Evolutionary conservation across 2,113 vertebrate species (phyloP).

Genomic region (Tyrannus savana): DNA sequence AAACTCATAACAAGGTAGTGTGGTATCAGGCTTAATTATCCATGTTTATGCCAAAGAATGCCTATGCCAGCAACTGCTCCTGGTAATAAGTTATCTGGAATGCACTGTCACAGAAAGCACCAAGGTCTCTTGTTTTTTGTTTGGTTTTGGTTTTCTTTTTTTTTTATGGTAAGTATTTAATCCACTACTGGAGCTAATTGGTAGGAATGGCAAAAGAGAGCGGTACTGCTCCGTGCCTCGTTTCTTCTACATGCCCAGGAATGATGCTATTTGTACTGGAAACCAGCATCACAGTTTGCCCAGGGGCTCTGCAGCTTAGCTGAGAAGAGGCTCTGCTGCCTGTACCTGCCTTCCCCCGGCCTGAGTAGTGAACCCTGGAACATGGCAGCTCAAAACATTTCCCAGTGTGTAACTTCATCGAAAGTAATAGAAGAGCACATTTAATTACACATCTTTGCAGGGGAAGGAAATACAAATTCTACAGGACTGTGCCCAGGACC

Average conservation of each 20-base stretch:
- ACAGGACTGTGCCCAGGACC: neutral
- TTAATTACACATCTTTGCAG: neutral
- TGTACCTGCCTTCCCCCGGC: fast-evolving
- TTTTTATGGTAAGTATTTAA: neutral
- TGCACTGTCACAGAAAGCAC: neutral
- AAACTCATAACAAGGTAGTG: neutral
- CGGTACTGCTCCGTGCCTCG: neutral
- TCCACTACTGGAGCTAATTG: conserved; percentile 4
- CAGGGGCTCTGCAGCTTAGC: neutral
- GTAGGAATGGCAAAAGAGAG: neutral
- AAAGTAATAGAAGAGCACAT: neutral
- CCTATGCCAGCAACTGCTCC: neutral
- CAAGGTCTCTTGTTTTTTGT: neutral
- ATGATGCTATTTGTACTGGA: neutral
- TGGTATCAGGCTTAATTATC: conserved; percentile 36
- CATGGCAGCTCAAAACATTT: neutral
- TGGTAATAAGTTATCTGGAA: conserved; percentile 6
- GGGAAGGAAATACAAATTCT: neutral
- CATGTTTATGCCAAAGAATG: neutral
- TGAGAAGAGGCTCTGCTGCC: neutral
- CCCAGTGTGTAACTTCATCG: neutral
- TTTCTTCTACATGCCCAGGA: neutral
- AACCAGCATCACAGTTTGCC: neutral
- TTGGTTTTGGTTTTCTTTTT: too few relatives aligned
- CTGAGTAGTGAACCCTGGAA: neutral